Evolutionary conservation across 2,888 invertebrate genomes (phyloP), one percentile per base, ranked within the genome.

Genomic region (Galerucella pusilla): DNA sequence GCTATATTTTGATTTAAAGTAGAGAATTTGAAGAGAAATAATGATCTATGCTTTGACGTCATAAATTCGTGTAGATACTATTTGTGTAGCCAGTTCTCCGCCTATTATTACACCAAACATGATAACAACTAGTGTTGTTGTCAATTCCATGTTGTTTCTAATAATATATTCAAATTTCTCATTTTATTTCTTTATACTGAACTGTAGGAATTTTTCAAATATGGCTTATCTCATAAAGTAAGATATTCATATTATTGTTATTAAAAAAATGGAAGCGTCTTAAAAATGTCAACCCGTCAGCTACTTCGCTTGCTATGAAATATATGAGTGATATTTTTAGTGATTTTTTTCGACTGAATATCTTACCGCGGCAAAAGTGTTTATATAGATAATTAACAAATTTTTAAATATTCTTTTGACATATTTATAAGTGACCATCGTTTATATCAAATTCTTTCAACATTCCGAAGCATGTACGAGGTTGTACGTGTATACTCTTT

Each of bases 301-400:
- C 14, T 61, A 12, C 61, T 14, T 28, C 28, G 35, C 61, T 61
- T 35, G 61, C 14, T 6, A 14, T 61, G 28, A 61, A 61, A 28
- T n/a, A 61, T 28, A 12, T 6, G 35, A 61, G n/a, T n/a, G 57
- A 61, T 25, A 25, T 59, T 25, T 73, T 68, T 61, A 6, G 6
- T 35, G 6, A 67, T 68, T 68, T 73, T 73, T 68, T 60, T 45
- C 63, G 61, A 61, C 63, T 42, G 42, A 69, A 25, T 77, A 66
- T 71, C 69, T 63, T 68, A 63, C 71, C 52, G 71, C 77, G 70
- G 73, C 80, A 82, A 28, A 45, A 82, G 84, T 83, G 84, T 84
- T 80, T 77, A 80, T 81, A 82, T 82, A 20, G 20, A 20, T 20
- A 83, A 84, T 84, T 83, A 83, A 83, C 83, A 82, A 83, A 84